A percentile compares a stretch with the other conserved stretches of the same genome.
Evolutionary conservation across 2,113 vertebrate genomes (phyloP).

Genomic region (Osmerus mordax): DNA sequence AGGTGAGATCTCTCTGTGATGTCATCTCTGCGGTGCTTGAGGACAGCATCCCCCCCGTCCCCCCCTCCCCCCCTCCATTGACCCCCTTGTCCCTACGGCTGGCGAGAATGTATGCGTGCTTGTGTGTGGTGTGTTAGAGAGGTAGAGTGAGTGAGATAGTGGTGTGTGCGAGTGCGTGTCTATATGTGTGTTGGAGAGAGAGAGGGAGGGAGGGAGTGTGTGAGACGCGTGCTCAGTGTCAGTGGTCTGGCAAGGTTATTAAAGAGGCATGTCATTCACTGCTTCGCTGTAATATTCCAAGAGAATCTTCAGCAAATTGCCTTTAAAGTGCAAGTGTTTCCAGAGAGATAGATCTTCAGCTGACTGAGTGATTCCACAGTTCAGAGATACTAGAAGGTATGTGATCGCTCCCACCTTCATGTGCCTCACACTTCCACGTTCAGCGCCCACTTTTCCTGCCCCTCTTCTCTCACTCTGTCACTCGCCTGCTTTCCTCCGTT

Average conservation of each 20-base stretch:
- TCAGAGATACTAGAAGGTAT: constrained; percentile 1
- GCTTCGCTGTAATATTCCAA: neutral
- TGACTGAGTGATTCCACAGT: neutral
- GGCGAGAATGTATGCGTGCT: no score
- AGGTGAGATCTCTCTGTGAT: constrained; percentile 15
- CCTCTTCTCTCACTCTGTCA: neutral
- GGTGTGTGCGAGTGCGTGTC: no score
- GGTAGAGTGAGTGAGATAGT: no score
- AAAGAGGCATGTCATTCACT: constrained; percentile 3
- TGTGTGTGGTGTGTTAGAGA: no score
- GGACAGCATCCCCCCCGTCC: neutral
- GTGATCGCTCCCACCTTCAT: neutral
- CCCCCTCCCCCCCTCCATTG: neutral
- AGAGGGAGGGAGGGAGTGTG: no score
- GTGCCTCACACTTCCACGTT: neutral
- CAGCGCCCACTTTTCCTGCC: constrained; percentile 3
- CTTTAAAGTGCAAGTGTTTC: neutral
- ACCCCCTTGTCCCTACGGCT: neutral
- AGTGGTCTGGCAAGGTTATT: neutral
- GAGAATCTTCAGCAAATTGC: constrained; percentile 1
- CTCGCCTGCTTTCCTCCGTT: no score
- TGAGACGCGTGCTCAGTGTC: no score
- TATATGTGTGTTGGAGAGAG: no score
- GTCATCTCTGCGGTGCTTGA: neutral
- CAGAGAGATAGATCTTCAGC: neutral